Evolutionary conservation across 2,888 invertebrate species (phyloP), one percentile per base, ranked within the genome.

Genomic region (Clistopyga incitator): DNA sequence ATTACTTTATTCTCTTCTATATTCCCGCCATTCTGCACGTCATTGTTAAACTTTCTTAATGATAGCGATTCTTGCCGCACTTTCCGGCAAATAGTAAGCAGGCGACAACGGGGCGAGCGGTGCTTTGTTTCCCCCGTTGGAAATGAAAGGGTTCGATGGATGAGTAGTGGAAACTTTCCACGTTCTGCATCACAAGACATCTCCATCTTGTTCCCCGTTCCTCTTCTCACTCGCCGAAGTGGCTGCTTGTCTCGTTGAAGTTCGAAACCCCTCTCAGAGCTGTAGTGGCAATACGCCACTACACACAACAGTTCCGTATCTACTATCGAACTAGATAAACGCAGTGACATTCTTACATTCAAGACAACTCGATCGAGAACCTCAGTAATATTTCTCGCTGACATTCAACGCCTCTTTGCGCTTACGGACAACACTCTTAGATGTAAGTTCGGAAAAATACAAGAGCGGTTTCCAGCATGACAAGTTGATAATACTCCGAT

Each of bases 21-120:
- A 4, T 4, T 15, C 6, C 38, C 64, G 20, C 64, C 34, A 52
- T 75, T 64, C 75, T 34, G 20, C 64, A 13, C 75, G 64, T 75
- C 75, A 64, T 75, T 75, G 75, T 75, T 61, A 20, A 75, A 75
- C 64, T 64, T 75, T 75, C 75, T 75, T 75, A 75, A 75, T 75
- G 75, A 64, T 23, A 75, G 75, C 64, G 50, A 38, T 20, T 64
- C 29, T 61, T 18, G 61, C 20, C 64, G 75, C 38, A 23, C 75
- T 50, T 34, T 64, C 64, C 64, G 18, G 38, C 6, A 75, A 75
- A 75, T 52, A 68, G 38, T 74, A 42, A 61, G 50, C 18, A 71
- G 52, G 15, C n/a, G 67, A 77, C 54, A 8, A 23, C 11, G 34
- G 34, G 29, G 29, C 72, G 56, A 67, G 23, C 47, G 20, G 72